phyloP scores from a whole-genome alignment of 64 coral and sea anemone genomes.

The Montipora foliosa region DNA sequence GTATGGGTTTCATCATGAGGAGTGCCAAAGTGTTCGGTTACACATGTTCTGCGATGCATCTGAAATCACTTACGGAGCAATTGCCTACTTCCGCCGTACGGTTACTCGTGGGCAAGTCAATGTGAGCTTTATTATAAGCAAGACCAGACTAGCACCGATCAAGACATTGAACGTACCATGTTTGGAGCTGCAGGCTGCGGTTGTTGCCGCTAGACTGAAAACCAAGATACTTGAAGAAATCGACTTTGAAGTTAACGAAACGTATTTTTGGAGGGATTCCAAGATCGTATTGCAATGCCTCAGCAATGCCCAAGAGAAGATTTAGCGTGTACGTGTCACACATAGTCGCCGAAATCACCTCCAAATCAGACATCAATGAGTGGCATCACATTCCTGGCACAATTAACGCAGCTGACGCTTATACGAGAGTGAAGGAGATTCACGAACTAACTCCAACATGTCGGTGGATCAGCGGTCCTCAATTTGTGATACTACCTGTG shows the following conservation, averaged over 20 bases:
- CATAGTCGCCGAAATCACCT: neutral
- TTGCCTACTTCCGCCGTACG: slow-evolving; percentile 26
- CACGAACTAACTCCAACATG: neutral
- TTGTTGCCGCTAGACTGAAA: neutral
- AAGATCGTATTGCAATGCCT: neutral
- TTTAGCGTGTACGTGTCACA: slow-evolving; percentile 18
- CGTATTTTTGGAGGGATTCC: neutral
- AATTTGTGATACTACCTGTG: neutral
- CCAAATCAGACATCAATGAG: neutral
- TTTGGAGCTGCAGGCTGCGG: neutral
- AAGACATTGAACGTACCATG: slow-evolving; percentile 1
- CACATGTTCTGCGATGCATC: neutral
- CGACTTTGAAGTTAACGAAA: neutral
- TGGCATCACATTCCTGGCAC: neutral
- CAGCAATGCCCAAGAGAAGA: neutral
- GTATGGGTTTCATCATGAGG: neutral
- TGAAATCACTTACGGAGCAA: slow-evolving; percentile 28
- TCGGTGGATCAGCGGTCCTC: slow-evolving; percentile 22
- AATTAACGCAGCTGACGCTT: neutral
- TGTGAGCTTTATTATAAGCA: slow-evolving; percentile 25
- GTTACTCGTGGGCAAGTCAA: neutral
- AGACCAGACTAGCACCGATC: slow-evolving; percentile 16
- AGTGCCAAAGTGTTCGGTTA: neutral
- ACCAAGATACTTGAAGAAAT: neutral
- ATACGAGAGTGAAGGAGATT: neutral